phyloP scores from a whole-genome alignment of 2,888 invertebrate species.

The Cyclophora albipunctata region DNA sequence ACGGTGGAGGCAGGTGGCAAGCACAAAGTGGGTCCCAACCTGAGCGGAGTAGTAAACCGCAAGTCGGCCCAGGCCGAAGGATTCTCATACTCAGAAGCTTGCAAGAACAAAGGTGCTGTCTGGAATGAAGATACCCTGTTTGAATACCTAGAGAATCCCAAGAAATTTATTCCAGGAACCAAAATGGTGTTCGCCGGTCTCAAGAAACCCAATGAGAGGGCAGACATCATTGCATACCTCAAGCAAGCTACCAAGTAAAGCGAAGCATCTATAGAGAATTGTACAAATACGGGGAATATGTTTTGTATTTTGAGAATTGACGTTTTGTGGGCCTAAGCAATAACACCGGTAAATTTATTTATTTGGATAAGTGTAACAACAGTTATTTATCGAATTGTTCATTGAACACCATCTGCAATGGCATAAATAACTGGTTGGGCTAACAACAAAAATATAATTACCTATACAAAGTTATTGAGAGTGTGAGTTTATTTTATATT shows the following conservation, averaged over 20 bases:
- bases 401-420: constrained; percentile 29
- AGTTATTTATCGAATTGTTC: constrained; percentile 37
- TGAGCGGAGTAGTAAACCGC: constrained; percentile 92
- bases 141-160: constrained; percentile 97
- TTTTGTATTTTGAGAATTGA: constrained; percentile 50
- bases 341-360: constrained; percentile 8
- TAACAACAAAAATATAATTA: too few relatives aligned
- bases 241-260: constrained; percentile 87
- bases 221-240: constrained; percentile 95
- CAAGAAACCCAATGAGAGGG: constrained; percentile 95
- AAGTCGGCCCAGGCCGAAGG: constrained; percentile 97
- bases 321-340: constrained; percentile 66
- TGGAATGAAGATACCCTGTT: constrained; percentile 97
- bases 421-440: constrained; percentile 11
- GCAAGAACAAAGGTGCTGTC: constrained; percentile 96
- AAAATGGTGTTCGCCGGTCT: constrained; percentile 99
- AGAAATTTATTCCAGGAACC: constrained; percentile 99
- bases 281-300: constrained; percentile 44
- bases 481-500: constrained; percentile 37
- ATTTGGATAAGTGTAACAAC: constrained; percentile 29
- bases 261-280: constrained; percentile 38
- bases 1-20: constrained; percentile 96
- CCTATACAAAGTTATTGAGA: constrained; percentile 16
- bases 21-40: constrained; percentile 98
- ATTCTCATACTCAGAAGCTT: constrained; percentile 95